A percentile compares a stretch with the other conserved stretches of the same genome.
phyloP scores from a whole-genome alignment of 2,113 vertebrate genomes.

The Eurypyga helias region DNA sequence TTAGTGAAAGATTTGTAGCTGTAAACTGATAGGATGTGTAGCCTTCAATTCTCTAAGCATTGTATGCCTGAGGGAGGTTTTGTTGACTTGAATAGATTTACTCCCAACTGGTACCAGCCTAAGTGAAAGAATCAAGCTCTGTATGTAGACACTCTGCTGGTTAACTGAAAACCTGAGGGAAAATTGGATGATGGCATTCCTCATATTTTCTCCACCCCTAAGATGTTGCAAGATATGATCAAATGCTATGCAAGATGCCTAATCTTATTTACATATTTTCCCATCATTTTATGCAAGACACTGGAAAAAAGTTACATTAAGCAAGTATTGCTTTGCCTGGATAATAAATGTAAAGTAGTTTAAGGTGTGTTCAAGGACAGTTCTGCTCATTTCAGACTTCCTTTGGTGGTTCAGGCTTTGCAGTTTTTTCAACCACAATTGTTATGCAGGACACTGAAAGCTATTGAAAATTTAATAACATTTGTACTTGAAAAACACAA shows the following conservation, averaged over 20 bases:
- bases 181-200: background rate
- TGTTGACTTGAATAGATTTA: slow-evolving; percentile 28
- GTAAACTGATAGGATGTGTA: background rate
- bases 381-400: slow-evolving; percentile 11
- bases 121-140: slow-evolving; percentile 13
- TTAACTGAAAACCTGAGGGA: slow-evolving; percentile 27
- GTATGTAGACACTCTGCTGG: background rate
- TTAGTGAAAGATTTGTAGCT: slow-evolving; percentile 19
- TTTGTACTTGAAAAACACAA: slow-evolving; percentile 31
- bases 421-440: slow-evolving; percentile 6
- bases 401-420: background rate
- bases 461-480: slow-evolving; percentile 29
- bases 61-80: slow-evolving; percentile 16
- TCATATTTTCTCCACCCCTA: slow-evolving; percentile 14
- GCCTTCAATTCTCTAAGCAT: background rate
- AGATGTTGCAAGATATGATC: slow-evolving; percentile 9
- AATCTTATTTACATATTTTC: slow-evolving; percentile 41
- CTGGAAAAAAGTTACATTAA: background rate
- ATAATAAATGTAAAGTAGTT: slow-evolving; percentile 6
- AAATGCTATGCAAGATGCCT: slow-evolving; percentile 42
- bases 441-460: slow-evolving; percentile 11
- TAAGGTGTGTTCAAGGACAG: slow-evolving; percentile 56
- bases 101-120: background rate
- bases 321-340: background rate
- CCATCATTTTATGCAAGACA: background rate